These are phyloP conservation scores for Drosophila nannoptera DNA, from an alignment of 1,140 invertebrate species.

Conservation along the genomic window DNA sequence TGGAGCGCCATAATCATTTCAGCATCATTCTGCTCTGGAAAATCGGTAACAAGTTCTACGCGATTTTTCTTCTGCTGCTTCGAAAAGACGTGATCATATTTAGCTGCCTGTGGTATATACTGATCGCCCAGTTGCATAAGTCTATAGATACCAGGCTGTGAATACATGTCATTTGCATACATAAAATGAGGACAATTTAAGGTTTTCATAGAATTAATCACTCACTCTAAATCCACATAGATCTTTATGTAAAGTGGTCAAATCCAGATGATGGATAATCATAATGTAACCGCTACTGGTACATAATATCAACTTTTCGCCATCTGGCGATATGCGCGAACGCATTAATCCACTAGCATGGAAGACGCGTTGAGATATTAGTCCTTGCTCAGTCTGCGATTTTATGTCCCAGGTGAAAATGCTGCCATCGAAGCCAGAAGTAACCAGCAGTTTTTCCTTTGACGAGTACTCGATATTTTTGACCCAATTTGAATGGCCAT, in stretches of 20 bases:
- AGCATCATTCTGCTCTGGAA: slow-evolving; percentile 90
- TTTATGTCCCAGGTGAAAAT: slow-evolving; percentile 98
- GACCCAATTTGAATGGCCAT: slow-evolving; percentile 96
- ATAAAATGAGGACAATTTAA: background rate
- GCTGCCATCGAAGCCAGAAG: slow-evolving; percentile 94
- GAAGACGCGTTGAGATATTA: slow-evolving; percentile 90
- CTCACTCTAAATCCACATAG: slow-evolving; percentile 90
- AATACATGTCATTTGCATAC: slow-evolving; percentile 46
- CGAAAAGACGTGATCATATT: slow-evolving; percentile 90
- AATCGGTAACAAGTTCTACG: slow-evolving; percentile 94
- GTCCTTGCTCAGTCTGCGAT: slow-evolving; percentile 88
- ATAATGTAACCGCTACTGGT: slow-evolving; percentile 94
- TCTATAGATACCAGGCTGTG: slow-evolving; percentile 91
- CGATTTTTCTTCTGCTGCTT: slow-evolving; percentile 87
- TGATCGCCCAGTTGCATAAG: slow-evolving; percentile 92
- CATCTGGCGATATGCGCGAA: slow-evolving; percentile 90
- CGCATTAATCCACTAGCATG: slow-evolving; percentile 87
- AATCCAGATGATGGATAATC: slow-evolving; percentile 92
- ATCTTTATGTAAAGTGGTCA: slow-evolving; percentile 88
- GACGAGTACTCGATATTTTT: slow-evolving; percentile 97
- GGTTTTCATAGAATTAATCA: background rate
- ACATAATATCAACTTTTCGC: slow-evolving; percentile 92
- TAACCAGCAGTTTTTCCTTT: slow-evolving; percentile 91
- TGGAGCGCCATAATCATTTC: slow-evolving; percentile 93
- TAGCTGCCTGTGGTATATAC: slow-evolving; percentile 87